Percentiles rank a stretch among this genome's conserved stretches.
Evolutionary conservation across 2,113 vertebrate genomes (phyloP).

Genomic region (Uria aalge): DNA sequence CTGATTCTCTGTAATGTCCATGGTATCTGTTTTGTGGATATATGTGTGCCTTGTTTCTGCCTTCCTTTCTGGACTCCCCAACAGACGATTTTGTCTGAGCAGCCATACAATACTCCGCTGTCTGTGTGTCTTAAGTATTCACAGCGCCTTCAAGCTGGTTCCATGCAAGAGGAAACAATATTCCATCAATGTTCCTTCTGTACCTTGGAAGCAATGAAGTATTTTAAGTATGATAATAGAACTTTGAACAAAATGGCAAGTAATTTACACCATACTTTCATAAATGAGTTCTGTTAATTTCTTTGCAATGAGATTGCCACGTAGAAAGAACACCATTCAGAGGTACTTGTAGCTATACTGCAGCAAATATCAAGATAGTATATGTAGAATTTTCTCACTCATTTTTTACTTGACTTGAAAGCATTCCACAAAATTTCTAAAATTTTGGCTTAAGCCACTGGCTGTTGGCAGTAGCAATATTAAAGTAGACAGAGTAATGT

Average conservation of each 20-base stretch:
- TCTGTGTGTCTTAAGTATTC: background rate
- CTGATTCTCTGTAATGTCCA: background rate
- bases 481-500: background rate
- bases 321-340: background rate
- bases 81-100: constrained; percentile 7
- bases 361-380: background rate
- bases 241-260: background rate
- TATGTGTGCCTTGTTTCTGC: background rate
- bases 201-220: constrained; percentile 13
- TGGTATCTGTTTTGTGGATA: background rate
- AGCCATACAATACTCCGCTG: background rate
- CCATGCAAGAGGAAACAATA: constrained; percentile 6
- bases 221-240: background rate
- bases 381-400: background rate
- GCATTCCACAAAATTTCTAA: background rate
- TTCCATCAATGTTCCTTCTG: constrained; percentile 42
- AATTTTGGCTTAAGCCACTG: background rate
- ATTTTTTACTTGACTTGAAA: background rate
- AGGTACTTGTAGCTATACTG: background rate
- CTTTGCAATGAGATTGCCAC: background rate
- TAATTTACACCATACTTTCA: background rate
- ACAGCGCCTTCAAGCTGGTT: background rate
- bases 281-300: background rate
- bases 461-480: background rate
- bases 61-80: background rate